Conservation (phyloP, 2,797 vertebrate species). For the Lagodon rhomboides region DNA sequence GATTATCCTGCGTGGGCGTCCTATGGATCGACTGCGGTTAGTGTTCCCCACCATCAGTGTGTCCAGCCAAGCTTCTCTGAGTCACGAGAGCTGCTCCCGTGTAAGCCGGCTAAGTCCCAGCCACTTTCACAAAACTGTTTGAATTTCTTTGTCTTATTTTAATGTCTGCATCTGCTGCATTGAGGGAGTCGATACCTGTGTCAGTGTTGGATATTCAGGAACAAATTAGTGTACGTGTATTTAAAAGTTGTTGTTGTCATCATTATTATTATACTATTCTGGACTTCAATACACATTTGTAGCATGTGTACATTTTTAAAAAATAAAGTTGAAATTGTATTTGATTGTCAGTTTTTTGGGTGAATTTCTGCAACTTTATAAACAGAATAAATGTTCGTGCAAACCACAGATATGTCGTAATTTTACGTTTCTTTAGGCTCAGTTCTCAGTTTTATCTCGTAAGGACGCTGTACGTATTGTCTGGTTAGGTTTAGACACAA, state of each 20-base stretch:
- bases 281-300: not conserved
- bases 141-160: not conserved
- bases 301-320: constrained; percentile 13
- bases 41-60: constrained; percentile 10
- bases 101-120: constrained; percentile 14
- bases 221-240: constrained; percentile 1
- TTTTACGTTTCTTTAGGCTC: no score
- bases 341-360: not conserved
- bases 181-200: constrained; percentile 5
- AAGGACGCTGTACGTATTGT: no score
- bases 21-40: constrained; percentile 22
- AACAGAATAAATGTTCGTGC: no score
- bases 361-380: not conserved
- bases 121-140: constrained; percentile 10
- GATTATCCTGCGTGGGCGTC: constrained; percentile 12
- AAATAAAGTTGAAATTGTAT: constrained; percentile 22
- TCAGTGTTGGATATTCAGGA: constrained; percentile 12
- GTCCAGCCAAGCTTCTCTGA: constrained; percentile 32
- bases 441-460: no score
- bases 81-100: constrained; percentile 34
- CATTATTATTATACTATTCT: not conserved
- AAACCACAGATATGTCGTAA: no score
- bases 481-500: no score
- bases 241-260: not conserved
- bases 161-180: constrained; percentile 5